Percentiles rank a stretch among this genome's conserved stretches.
Conservation (phyloP, 2,888 invertebrate species). For the Pristionchus fissidentatus region DNA sequence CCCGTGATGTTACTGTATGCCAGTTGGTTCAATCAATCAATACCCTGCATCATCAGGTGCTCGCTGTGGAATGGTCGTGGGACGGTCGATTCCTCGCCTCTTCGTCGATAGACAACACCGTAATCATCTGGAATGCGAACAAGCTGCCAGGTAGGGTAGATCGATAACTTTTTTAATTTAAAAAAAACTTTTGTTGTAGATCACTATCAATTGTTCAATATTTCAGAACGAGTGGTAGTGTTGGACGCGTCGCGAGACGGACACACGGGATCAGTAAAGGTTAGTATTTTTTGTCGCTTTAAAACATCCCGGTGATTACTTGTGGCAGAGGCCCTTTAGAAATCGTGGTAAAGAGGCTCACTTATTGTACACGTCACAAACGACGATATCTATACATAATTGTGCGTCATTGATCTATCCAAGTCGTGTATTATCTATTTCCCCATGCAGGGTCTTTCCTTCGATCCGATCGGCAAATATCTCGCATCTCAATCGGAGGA, state of each 20-base stretch:
- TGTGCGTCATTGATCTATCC: too few relatives aligned
- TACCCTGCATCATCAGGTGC: conserved; percentile 82
- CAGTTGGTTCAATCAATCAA: background rate
- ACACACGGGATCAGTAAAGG: conserved; percentile 47
- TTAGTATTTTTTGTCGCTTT: too few relatives aligned
- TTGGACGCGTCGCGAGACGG: conserved; percentile 43
- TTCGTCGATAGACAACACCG: conserved; percentile 95
- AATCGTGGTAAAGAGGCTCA: too few relatives aligned
- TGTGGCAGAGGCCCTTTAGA: too few relatives aligned
- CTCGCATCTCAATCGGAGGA: conserved; percentile 88
- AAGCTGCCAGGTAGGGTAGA: conserved; percentile 83
- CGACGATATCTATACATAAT: too few relatives aligned
- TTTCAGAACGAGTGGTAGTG: conserved; percentile 26
- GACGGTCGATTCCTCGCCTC: conserved; percentile 93
- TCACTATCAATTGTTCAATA: background rate
- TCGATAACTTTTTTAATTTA: too few relatives aligned
- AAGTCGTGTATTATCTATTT: too few relatives aligned
- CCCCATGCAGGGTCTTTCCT: conserved; percentile 87
- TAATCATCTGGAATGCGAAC: conserved; percentile 96
- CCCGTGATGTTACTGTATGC: background rate
- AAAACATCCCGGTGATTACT: too few relatives aligned
- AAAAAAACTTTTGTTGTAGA: too few relatives aligned
- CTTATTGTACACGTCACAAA: too few relatives aligned
- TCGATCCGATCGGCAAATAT: conserved; percentile 98
- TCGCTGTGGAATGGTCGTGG: conserved; percentile 96